Evolutionary conservation across 1,140 invertebrate species (phyloP).

Genomic region (Macrocentrus cingulum): DNA sequence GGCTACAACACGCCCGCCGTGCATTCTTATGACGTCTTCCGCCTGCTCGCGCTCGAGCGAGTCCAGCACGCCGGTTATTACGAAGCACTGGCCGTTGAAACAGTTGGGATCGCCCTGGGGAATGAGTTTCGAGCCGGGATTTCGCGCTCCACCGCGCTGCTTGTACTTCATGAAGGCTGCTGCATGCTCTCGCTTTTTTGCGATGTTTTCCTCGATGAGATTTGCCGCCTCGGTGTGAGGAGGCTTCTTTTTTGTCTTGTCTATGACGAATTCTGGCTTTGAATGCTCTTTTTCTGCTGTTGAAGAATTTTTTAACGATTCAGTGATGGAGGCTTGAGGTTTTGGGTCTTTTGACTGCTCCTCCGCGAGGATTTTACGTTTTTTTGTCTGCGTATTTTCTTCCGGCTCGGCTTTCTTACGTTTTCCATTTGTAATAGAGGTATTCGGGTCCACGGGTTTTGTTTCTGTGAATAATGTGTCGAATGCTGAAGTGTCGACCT

Average conservation of each 20-base stretch:
- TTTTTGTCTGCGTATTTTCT: too few species aligned
- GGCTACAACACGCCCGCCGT: constrained; percentile 77
- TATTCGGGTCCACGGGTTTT: too few species aligned
- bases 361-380: too few species aligned
- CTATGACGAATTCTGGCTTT: constrained; percentile 41
- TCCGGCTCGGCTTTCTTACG: too few species aligned
- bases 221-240: too few species aligned
- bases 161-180: constrained; percentile 73
- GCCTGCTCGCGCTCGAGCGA: constrained; percentile 84
- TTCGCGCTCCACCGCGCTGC: constrained; percentile 72
- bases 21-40: constrained; percentile 72
- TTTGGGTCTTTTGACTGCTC: too few species aligned
- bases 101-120: constrained; percentile 78
- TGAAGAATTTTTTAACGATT: constrained; percentile 20
- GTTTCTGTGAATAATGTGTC: constrained; percentile 34
- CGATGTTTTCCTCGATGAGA: constrained; percentile 47
- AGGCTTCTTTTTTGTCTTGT: constrained; percentile 30
- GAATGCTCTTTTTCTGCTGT: constrained; percentile 35
- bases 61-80: constrained; percentile 86
- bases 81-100: constrained; percentile 75
- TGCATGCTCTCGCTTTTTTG: constrained; percentile 66
- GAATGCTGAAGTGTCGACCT: constrained; percentile 59
- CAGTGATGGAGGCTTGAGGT: too few species aligned
- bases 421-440: constrained; percentile 14
- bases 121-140: constrained; percentile 80